Evolutionary conservation across 2,113 vertebrate genomes (phyloP), one percentile per base, ranked within the genome.

Genomic region (Copsychus sechellarum): DNA sequence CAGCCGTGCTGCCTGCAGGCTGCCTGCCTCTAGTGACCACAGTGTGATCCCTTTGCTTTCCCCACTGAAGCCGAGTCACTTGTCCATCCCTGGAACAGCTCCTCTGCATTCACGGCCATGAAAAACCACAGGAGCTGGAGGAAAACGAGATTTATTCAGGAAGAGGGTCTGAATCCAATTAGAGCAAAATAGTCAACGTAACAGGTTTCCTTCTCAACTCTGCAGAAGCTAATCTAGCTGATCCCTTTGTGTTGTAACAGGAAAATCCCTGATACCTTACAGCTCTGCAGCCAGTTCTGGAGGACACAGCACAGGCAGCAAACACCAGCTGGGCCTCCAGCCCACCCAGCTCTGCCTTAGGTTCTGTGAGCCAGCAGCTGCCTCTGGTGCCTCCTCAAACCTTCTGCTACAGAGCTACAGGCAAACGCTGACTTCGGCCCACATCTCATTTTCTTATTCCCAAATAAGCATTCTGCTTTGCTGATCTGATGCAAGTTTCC

Each of bases 401-500:
- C 72, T 81, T 64, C 57, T 92, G 66, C 61, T 13, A 1, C 0
- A 0, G 31, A 81, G 43, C 87, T 53, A 45, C 74, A 86, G 3
- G 5, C 76, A 48, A 61, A 36, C 29, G 7, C 40, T 56, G 33
- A 65, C 86, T 73, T 26, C 48, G n/a, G 67, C 47, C 79, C 67
- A 25, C 64, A 42, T 83, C 70, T 93, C 83, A 9, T 81, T 92
- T 90, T 74, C 67, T 92, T 88, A 51, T 74, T 92, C 80, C 88
- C 79, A 93, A 90, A 92, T 81, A 94, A 94, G 76, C 93, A 53
- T 90, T 82, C 65, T 94, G 95, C 81, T 95, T 87, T 88, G 91
- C 92, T 82, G 76, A 84, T 31, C 13, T 45, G 79, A 90, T 94
- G 96, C 23, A 56, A 93, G 86, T 94, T 97, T 97, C 95, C 95